Evolutionary conservation across 2,888 invertebrate genomes (phyloP), one percentile per base, ranked within the genome.

Genomic region (Pilophorus perplexus): DNA sequence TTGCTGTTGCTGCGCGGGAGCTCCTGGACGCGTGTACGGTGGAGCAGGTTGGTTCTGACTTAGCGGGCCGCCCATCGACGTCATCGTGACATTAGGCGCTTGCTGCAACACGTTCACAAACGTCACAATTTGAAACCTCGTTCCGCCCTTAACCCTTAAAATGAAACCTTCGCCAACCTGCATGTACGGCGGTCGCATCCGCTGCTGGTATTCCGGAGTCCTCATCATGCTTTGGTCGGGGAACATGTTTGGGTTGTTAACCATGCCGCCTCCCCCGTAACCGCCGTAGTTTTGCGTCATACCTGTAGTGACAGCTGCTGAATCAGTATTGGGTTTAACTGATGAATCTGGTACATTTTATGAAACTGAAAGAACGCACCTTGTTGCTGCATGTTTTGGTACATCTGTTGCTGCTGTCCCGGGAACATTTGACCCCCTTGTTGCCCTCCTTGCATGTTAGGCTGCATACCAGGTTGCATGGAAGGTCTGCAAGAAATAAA

Each of bases 31-130:
- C 5, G 87, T 85, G 78, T 91, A 91, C 0, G 90, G 89, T 1
- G 90, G 89, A 10, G 89, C 89, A 0, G 88, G 87, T 6, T 87
- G 89, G 62, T 77, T 79, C 71, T 77, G 78, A 55, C 77, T 77
- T 18, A 74, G 72, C 12, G 73, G 77, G 2, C 77, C 80, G 70
- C 85, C 85, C 84, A 87, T 86, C 1, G 85, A 81, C 60, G 86
- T 87, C 91, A 91, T 91, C 1, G 90, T 90, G 1, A 91, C 91
- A 76, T 91, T 92, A 1, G 91, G 90, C 2, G 90, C 87, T 80
- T 87, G 71, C 38, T 59, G 57, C 20, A 59, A 62, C n/a, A n/a
- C n/a, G n/a, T n/a, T n/a, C n/a, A n/a, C n/a, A n/a, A n/a, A n/a
- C n/a, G n/a, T n/a, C n/a, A n/a, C n/a, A n/a, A n/a, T n/a, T n/a